Evolutionary conservation across 1,140 invertebrate species (phyloP).

Genomic region (Galleria mellonella): DNA sequence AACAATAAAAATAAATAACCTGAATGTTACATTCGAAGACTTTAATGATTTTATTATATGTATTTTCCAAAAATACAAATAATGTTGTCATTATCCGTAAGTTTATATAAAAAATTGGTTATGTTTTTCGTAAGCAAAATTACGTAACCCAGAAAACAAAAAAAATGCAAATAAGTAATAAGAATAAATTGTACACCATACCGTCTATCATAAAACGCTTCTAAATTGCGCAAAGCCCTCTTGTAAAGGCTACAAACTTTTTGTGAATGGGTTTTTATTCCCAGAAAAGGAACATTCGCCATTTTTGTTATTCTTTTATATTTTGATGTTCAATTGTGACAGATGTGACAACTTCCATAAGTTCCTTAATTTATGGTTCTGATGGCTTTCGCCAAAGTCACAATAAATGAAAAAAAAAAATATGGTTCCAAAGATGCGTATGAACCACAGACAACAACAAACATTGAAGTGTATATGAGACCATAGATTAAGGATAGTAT

Average conservation of each 20-base stretch:
- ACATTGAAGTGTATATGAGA: no score
- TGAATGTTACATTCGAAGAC: no score
- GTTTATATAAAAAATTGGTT: background rate
- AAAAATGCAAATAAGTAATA: background rate
- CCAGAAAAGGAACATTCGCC: slow-evolving; percentile 35
- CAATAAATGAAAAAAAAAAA: no score
- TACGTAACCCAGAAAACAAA: slow-evolving; percentile 30
- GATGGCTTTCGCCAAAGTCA: no score
- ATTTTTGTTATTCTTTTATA: slow-evolving; percentile 31
- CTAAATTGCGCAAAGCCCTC: slow-evolving; percentile 55
- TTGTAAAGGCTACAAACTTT: slow-evolving; percentile 63
- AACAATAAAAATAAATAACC: no score
- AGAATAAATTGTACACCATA: slow-evolving; percentile 17
- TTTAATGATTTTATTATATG: no score
- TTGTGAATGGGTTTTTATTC: slow-evolving; percentile 54
- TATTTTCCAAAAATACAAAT: background rate
- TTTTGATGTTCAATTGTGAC: slow-evolving; percentile 12
- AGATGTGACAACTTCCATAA: no score
- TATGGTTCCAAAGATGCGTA: no score
- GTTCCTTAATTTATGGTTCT: no score
- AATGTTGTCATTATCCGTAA: background rate
- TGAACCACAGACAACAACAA: no score
- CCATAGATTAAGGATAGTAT: no score
- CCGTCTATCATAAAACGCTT: slow-evolving; percentile 58
- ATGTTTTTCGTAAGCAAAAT: slow-evolving; percentile 16